Percentiles rank a stretch among this genome's conserved stretches.
These are phyloP conservation scores for Tachystola acroxantha DNA, from an alignment of 2,888 invertebrate genomes.

Conservation along the genomic window DNA sequence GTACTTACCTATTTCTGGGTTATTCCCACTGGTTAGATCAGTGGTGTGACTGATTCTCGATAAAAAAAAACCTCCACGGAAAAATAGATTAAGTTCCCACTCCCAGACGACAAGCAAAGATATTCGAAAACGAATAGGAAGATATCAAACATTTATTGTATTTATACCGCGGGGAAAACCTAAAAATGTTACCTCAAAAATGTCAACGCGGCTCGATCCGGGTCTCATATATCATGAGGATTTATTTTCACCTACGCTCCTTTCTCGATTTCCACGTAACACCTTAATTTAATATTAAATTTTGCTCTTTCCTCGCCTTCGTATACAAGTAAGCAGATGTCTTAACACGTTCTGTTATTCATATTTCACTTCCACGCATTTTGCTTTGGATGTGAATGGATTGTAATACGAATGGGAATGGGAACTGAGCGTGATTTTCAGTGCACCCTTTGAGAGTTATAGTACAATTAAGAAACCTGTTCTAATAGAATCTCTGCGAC, in stretches of 20 bases:
- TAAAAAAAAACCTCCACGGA: no score
- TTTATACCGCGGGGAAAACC: slow-evolving; percentile 28
- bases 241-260: slow-evolving; percentile 69
- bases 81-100: no score
- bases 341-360: slow-evolving; percentile 67
- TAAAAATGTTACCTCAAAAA: slow-evolving; percentile 64
- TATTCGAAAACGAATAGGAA: not conserved
- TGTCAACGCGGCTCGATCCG: slow-evolving; percentile 61
- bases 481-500: no score
- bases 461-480: not conserved
- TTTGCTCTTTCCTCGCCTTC: slow-evolving; percentile 56
- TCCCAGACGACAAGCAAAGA: no score
- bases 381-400: slow-evolving; percentile 28
- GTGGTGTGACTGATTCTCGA: no score
- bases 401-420: not conserved
- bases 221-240: slow-evolving; percentile 67
- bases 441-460: not conserved
- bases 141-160: no score
- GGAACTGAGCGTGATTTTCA: not conserved
- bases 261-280: slow-evolving; percentile 71
- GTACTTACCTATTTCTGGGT: no score
- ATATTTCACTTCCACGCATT: slow-evolving; percentile 57
- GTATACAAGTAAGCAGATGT: slow-evolving; percentile 53
- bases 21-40: no score
- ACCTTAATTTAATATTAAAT: slow-evolving; percentile 78